A percentile compares a stretch with the other conserved stretches of the same genome.
These are phyloP conservation scores for Ammodytes dubius DNA, from an alignment of 2,113 vertebrate genomes.

Conservation along the genomic window DNA sequence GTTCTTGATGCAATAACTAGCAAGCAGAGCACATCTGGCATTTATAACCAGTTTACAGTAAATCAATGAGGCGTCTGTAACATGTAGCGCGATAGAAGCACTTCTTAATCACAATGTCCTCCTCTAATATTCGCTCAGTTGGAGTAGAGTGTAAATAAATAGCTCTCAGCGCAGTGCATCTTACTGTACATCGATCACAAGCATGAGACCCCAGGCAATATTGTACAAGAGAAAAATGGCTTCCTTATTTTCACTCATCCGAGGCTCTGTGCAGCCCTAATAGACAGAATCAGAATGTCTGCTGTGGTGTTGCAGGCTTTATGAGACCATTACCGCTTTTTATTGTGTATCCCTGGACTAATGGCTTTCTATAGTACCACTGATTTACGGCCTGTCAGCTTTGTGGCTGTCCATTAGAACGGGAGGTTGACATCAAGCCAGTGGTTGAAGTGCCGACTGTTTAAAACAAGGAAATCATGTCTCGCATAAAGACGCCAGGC, in stretches of 20 bases:
- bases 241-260: conserved; percentile 76
- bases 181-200: conserved; percentile 75
- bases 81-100: conserved; percentile 55
- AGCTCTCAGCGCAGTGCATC: conserved; percentile 56
- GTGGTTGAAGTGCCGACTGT: conserved; percentile 69
- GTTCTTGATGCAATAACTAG: conserved; percentile 29
- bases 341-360: conserved; percentile 83
- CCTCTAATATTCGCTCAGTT: conserved; percentile 68
- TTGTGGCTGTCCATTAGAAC: conserved; percentile 81
- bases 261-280: conserved; percentile 72
- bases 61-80: conserved; percentile 73
- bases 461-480: conserved; percentile 73
- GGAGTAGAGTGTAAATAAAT: conserved; percentile 74
- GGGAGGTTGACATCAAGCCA: conserved; percentile 78
- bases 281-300: conserved; percentile 81
- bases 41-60: conserved; percentile 65
- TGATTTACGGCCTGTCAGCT: conserved; percentile 82
- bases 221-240: conserved; percentile 73
- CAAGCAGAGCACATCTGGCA: conserved; percentile 54
- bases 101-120: conserved; percentile 70
- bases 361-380: conserved; percentile 80
- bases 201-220: conserved; percentile 73
- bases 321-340: conserved; percentile 83
- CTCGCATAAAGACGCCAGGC: conserved; percentile 50
- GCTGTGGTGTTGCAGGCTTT: conserved; percentile 80